Evolutionary conservation across 1,140 invertebrate genomes (phyloP), one percentile per base, ranked within the genome.

Genomic region (Papilio helenus): DNA sequence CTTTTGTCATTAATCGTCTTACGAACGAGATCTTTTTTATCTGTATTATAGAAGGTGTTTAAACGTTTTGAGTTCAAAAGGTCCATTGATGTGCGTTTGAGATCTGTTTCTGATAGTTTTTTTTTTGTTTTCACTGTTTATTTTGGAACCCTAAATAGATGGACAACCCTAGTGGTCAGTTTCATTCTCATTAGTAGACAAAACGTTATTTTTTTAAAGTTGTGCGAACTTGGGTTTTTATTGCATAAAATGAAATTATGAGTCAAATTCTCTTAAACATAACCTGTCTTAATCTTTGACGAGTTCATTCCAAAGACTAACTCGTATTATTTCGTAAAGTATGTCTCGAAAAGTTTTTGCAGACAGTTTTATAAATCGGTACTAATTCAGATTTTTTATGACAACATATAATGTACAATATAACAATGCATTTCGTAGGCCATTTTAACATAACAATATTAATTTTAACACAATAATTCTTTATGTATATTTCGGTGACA

Each of bases 1-100:
- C 83, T 82, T 90, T 93, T 92, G 89, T 92, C 86, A 80, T 79
- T 92, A 91, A 93, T 92, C 91, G 87, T 89, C 88, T 92, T 91
- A 92, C 61, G 61, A 68, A 68, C 61, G 12, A n/a, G 61, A 68
- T 29, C 12, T 68, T 85, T 83, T 92, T 89, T 88, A 89, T 88
- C 80, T 85, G 55, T 84, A 84, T 88, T 87, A 81, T 86, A 87
- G 88, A 85, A 85, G 83, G 81, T 88, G 88, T 87, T 90, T 87
- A 86, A 89, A 87, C 87, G 88, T 85, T 92, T 89, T 90, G 89
- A 87, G 86, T 90, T 89, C 82, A 90, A 90, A 90, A 85, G 88
- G 79, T 83, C 85, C 87, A 92, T 91, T 89, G 84, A 88, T 78
- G 83, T 85, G 84, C 77, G 73, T 87, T 88, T 87, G 81, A 89